Evolutionary conservation across 2,113 vertebrate genomes (phyloP).

Genomic region (Leucopsar rothschildi): DNA sequence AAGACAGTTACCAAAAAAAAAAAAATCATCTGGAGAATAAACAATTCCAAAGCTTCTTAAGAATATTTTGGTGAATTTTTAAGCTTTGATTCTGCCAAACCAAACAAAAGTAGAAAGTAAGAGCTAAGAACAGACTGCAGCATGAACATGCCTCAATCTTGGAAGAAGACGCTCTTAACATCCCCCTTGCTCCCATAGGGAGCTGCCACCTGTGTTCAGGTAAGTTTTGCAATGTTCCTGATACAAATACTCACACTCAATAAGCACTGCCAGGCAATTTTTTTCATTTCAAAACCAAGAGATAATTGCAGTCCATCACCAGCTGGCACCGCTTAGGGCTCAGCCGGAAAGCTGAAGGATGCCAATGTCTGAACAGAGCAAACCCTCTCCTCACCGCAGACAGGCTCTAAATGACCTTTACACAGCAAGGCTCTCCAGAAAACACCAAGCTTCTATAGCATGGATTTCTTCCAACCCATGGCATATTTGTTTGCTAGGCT

Average conservation of each 20-base stretch:
- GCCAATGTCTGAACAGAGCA: background rate
- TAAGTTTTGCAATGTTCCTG: background rate
- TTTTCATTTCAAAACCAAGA: background rate
- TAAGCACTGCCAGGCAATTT: background rate
- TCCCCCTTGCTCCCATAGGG: accelerated
- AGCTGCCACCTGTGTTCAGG: background rate
- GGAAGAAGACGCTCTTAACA: background rate
- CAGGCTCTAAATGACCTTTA: background rate
- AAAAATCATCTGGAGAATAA: background rate
- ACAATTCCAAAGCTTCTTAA: background rate
- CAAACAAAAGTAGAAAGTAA: background rate
- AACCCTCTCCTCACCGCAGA: background rate
- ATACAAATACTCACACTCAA: background rate
- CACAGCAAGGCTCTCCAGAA: background rate
- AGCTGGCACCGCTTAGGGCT: background rate
- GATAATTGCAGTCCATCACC: background rate
- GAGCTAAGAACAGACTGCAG: background rate
- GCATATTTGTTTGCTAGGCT: background rate
- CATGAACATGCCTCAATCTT: accelerated
- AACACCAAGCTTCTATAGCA: background rate
- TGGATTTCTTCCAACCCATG: background rate
- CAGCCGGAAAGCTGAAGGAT: background rate
- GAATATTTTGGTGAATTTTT: background rate
- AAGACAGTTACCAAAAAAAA: background rate
- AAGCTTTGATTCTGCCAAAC: background rate